Base-by-base conservation (phyloP, 1,140 invertebrate genomes). In the Tribolium madens region DNA sequence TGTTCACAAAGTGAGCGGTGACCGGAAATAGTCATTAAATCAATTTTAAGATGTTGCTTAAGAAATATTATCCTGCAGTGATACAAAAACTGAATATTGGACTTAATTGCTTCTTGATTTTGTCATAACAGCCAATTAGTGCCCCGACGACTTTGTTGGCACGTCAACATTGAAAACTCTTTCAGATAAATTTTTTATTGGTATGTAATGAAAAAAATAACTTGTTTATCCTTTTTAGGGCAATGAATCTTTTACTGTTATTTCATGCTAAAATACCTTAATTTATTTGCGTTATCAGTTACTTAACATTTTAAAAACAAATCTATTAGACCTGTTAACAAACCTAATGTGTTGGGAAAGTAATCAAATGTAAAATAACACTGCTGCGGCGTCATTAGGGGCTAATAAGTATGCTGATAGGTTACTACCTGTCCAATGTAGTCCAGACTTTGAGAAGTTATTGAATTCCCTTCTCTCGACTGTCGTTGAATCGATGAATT, bases 211-310 rank as follows among this genome's bases (percentile, higher is more conserved):
- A 26, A 13, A 64, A 64, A 64, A 64, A 64, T 64, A 64, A 64
- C 57, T 64, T 64, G 57, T 64, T 64, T 64, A 10, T 64, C 57
- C 57, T 33, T 64, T 26, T 64, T 64, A 33, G 21, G 57, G 57
- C 57, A 64, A 64, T 33, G 57, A 64, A 64, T 64, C 57, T 64
- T 64, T 64, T 64, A 64, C 57, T 13, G 57, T 64, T 64, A 33
- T 64, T 13, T 12, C 17, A 18, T 64, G 57, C 31, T 64, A 64
- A 64, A 64, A n/a, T 12, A 26, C 14, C 13, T 64, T 33, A 31
- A 64, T 64, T 64, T 64, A 64, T 64, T 64, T 64, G 57, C 26
- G 57, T 64, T 64, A 64, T 64, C 57, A 64, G 26, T 64, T 64
- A 33, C 14, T 15, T 33, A 17, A 64, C 10, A 33, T 13, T 33